Evolutionary conservation across 2,113 vertebrate genomes (phyloP).

Genomic region (Calidris pygmaea): DNA sequence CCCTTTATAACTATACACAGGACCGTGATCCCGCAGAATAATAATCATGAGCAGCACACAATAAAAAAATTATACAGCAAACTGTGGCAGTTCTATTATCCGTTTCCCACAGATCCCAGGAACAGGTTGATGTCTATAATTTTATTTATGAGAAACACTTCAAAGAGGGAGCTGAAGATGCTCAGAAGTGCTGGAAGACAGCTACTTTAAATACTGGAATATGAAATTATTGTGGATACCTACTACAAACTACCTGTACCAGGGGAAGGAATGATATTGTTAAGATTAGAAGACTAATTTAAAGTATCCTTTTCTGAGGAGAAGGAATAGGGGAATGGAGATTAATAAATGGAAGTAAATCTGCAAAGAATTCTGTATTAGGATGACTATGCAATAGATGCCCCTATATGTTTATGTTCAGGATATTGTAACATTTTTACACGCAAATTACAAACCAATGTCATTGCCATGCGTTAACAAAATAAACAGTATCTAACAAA

Average conservation of each 20-base stretch:
- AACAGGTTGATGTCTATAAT: neutral
- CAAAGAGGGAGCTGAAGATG: constrained; percentile 6
- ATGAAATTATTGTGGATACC: neutral
- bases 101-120: neutral
- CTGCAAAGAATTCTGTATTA: neutral
- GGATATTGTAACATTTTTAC: neutral
- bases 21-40: neutral
- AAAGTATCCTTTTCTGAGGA: neutral
- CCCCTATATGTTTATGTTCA: neutral
- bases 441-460: neutral
- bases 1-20: neutral
- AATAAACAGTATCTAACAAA: neutral
- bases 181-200: neutral
- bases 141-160: constrained; percentile 25
- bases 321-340: neutral
- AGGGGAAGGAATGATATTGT: neutral
- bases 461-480: neutral
- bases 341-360: neutral
- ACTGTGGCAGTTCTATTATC: neutral
- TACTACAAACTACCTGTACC: neutral
- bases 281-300: neutral
- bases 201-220: constrained; percentile 1
- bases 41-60: neutral
- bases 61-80: neutral
- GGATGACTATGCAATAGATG: neutral